phyloP scores from a whole-genome alignment of 2,888 invertebrate genomes.

The Octonoba sinensis region DNA sequence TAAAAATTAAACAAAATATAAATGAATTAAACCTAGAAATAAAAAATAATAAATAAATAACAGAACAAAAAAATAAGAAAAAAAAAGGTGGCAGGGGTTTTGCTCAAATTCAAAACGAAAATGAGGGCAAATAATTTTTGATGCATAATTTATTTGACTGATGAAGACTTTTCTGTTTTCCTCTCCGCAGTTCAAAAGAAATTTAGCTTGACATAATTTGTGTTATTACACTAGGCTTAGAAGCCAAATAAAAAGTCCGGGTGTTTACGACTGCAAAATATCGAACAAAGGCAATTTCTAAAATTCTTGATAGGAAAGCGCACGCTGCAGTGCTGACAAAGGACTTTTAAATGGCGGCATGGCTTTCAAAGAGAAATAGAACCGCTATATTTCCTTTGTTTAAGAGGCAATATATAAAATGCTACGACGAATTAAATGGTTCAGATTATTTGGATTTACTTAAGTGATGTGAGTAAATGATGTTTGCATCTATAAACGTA shows the following conservation, averaged over 20 bases:
- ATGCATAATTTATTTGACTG: background rate
- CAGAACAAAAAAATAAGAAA: slow-evolving; percentile 14
- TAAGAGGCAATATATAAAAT: slow-evolving; percentile 4
- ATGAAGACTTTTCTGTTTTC: background rate
- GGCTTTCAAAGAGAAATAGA: background rate
- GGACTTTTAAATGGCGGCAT: slow-evolving; percentile 11
- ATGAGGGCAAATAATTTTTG: slow-evolving; percentile 8
- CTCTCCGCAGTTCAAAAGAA: background rate
- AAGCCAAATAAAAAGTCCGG: slow-evolving; percentile 24
- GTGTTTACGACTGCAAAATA: slow-evolving; percentile 51
- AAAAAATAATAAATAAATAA: no score
- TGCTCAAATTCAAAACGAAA: slow-evolving; percentile 46
- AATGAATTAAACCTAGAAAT: no score
- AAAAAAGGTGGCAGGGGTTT: slow-evolving; percentile 1
- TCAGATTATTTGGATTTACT: no score
- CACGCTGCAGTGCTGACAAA: background rate
- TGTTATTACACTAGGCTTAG: slow-evolving; percentile 33
- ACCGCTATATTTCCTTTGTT: slow-evolving; percentile 1
- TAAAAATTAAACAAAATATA: no score
- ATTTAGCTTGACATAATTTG: slow-evolving; percentile 28
- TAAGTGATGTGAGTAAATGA: no score
- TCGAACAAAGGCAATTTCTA: slow-evolving; percentile 33
- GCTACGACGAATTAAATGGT: background rate
- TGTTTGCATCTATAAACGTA: no score
- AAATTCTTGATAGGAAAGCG: slow-evolving; percentile 9